Base-by-base conservation (phyloP, 2,113 vertebrate species). In the Fulica atra region DNA sequence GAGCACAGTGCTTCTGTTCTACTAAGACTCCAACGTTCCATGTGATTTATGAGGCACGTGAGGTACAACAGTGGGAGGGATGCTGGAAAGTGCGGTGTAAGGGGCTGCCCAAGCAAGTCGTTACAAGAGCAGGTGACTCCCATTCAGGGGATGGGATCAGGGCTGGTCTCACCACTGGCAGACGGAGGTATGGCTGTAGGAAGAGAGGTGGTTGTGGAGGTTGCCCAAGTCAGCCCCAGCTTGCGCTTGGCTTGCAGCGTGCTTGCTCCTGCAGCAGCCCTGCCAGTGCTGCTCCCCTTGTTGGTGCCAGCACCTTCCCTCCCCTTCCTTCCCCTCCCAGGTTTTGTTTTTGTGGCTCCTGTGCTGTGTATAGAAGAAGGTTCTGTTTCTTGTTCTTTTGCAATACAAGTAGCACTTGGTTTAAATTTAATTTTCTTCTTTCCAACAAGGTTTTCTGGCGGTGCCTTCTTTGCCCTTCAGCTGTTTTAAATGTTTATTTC, bases 351-450 rank as follows among this genome's bases (percentile, higher is more conserved):
- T 38, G 69, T 36, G 88, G 38, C 81, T 94, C 71, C 88, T 68
- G 74, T 77, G 72, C 80, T 86, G 48, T 42, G 35, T 59, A 35
- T 25, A 64, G 71, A 51, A 51, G 33, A 50, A 66, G 71, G 89
- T 93, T 96, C 95, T 97, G 86, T 81, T 95, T 95, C 91, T 92
- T 89, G 63, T 89, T 94, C 92, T 92, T 95, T 87, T 94, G 93
- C 95, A 95, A 90, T 51, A 92, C 94, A 88, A 76, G 89, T 91
- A 95, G 95, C 92, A 44, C 90, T 96, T 24, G 7, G 68, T 92
- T 96, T 94, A 93, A 96, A 95, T 94, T 95, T 95, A 87, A 93
- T 96, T 97, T 89, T 96, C 84, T 84, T 92, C 83, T 84, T 91
- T 95, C 88, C 92, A 90, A 66, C 42, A 66, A 87, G 84, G 2